Percentiles rank a stretch among this genome's conserved stretches.
Evolutionary conservation across 2,797 vertebrate species (phyloP).

Genomic region (Sebastes trivittatus): DNA sequence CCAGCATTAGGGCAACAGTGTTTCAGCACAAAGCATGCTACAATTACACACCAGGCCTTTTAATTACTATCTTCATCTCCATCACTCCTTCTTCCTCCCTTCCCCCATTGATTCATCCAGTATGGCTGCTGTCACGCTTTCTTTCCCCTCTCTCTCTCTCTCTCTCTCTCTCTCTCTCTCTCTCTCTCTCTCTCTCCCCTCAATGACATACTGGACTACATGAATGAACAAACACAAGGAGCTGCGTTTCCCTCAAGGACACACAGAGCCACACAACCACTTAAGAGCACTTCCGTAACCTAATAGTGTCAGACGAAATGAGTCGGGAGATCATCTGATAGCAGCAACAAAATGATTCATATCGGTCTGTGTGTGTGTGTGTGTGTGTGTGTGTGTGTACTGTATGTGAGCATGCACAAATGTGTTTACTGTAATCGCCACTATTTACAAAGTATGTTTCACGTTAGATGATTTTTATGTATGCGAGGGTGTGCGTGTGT

Average conservation of each 20-base stretch:
- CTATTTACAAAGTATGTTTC: slow-evolving; percentile 2
- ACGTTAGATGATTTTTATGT: background rate
- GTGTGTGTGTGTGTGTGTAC: too few species aligned
- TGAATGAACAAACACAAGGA: slow-evolving; percentile 54
- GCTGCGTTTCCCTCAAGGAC: slow-evolving; percentile 38
- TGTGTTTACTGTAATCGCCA: background rate
- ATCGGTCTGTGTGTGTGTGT: background rate
- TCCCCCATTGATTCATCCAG: slow-evolving; percentile 46
- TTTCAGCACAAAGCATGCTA: background rate
- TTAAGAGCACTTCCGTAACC: slow-evolving; percentile 58
- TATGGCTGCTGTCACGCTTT: slow-evolving; percentile 1
- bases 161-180: background rate
- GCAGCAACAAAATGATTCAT: slow-evolving; percentile 23
- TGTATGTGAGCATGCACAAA: background rate
- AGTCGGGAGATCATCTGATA: slow-evolving; percentile 49
- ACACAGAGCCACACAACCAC: slow-evolving; percentile 36
- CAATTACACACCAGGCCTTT: slow-evolving; percentile 18
- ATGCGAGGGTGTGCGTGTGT: background rate
- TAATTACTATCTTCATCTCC: slow-evolving; percentile 32
- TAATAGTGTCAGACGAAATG: slow-evolving; percentile 51
- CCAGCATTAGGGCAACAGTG: background rate
- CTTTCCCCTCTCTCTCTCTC: background rate
- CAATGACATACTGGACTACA: slow-evolving; percentile 38
- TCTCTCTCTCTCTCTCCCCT: background rate
- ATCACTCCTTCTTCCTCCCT: slow-evolving; percentile 26